Evolutionary conservation across 2,888 invertebrate genomes (phyloP), one percentile per base, ranked within the genome.

Genomic region (Maniola hyperantus): DNA sequence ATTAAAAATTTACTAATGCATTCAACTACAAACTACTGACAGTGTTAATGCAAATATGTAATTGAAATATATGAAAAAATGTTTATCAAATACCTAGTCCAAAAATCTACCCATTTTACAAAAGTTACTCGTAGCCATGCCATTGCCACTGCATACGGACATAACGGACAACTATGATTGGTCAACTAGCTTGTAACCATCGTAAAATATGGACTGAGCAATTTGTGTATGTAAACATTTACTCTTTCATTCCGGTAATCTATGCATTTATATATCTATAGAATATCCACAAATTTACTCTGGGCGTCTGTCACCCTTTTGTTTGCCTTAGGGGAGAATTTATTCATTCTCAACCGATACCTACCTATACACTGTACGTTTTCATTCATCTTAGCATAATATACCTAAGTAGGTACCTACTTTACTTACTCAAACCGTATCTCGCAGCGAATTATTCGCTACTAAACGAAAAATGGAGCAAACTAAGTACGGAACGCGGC

Each of bases 121-220:
- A 48, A 15, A 48, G 8, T 51, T 18, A 39, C 13, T 66, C 39
- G 48, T 63, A 67, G 64, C 55, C 67, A 67, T 67, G 67, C 67
- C 64, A 48, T 18, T 55, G 39, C 59, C 26, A 26, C 2, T 26
- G 26, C 26, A 26, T 39, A 64, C 59, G 46, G 34, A 64, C 42
- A 59, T 8, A 57, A 65, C 65, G 51, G 34, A 18, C 34, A 46
- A 55, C 42, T n/a, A 39, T 39, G 51, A 42, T 26, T 15, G 7
- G n/a, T 46, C 50, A 50, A 61, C 50, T 61, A 33, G 42, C 51
- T 26, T 33, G 33, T 34, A 26, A 53, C 11, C 44, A 53, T 46
- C 34, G 7, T 44, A 55, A 18, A 55, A 46, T 50, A 61, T 61
- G 60, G 7, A 61, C 50, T 36, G 50, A 61, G 60, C 60, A 50